Evolutionary conservation across 2,797 vertebrate species (phyloP), one percentile per base, ranked within the genome.

Genomic region (Rhynchonycteris naso): DNA sequence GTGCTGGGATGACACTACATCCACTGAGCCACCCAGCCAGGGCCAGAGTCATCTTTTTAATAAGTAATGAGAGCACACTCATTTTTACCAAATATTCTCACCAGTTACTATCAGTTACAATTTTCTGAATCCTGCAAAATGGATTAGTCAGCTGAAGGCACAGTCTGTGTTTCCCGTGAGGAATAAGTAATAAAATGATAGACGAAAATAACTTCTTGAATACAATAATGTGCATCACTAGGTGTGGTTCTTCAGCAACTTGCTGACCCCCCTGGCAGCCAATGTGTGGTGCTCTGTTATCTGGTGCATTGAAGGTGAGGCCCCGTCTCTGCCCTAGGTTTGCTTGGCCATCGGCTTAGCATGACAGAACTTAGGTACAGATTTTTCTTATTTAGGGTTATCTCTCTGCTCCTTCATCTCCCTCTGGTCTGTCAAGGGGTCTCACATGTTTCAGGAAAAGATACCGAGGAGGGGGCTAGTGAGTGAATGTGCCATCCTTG

Each of bases 241-340:
- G 4, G 7, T 33, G 28, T 28, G 52, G 4, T 30, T 65, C 35
- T 33, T 68, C 30, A n/a, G 22, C 14, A 30, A 1, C 66, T 43
- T 58, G 59, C 30, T 24, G 33, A 18, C n/a, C 19, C 4, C 52
- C 10, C 35, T 12, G 22, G 26, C 47, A 15, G 4, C 58, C 26
- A 30, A 5, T 1, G 5, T 0, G 0, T n/a, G 78, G 14, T 10
- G 3, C 16, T 76, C 63, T n/a, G 12, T 43, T 28, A 0, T 58
- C 26, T 38, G 38, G 8, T 24, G 0, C 16, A 24, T 14, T 56
- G 15, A 52, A 5, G 7, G 1, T 5, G 61, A 56, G 61, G 10
- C 14, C 0, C 30, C 1, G 22, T 50, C 66, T 4, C 52, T 63
- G 5, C 10, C 22, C 33, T 26, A 9, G 26, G 0, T 38, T 50